These are phyloP conservation scores for Enteromius anoplus DNA, from an alignment of 2,797 vertebrate species.

Conservation along the genomic window DNA sequence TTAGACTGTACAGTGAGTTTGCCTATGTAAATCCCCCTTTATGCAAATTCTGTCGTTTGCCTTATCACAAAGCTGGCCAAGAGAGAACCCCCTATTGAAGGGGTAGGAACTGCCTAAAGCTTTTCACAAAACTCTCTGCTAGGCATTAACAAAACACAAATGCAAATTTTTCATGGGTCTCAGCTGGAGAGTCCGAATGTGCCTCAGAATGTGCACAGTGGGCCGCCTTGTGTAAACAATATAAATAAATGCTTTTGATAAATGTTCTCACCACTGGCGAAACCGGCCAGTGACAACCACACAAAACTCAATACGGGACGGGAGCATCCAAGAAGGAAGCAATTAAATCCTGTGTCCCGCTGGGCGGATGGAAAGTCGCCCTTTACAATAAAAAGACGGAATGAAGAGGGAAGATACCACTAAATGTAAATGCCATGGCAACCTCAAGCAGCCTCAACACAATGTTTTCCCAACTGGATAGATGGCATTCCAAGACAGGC, in stretches of 20 bases:
- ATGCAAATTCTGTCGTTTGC: constrained; percentile 42
- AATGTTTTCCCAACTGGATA: constrained; percentile 35
- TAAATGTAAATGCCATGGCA: constrained; percentile 56
- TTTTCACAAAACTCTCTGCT: constrained; percentile 35
- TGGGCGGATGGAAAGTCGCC: constrained; percentile 48
- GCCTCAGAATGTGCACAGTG: constrained; percentile 47
- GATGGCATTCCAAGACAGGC: constrained; percentile 17
- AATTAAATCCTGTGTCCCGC: constrained; percentile 50
- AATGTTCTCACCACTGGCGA: constrained; percentile 45
- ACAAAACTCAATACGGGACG: constrained; percentile 49
- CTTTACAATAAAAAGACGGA: constrained; percentile 51
- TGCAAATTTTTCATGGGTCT: constrained; percentile 50
- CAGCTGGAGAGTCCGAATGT: constrained; percentile 40
- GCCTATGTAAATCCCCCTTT: constrained; percentile 40
- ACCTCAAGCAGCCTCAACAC: constrained; percentile 19
- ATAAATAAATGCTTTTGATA: constrained; percentile 50
- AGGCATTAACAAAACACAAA: constrained; percentile 46
- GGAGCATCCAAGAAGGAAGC: constrained; percentile 49
- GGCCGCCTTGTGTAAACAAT: constrained; percentile 44
- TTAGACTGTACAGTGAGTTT: constrained; percentile 42
- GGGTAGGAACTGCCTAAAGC: constrained; percentile 41
- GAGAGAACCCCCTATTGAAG: constrained; percentile 24
- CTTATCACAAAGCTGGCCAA: constrained; percentile 39
- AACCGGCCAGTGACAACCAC: constrained; percentile 50
- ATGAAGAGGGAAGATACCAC: constrained; percentile 47